Evolutionary conservation across 1,140 invertebrate species (phyloP).

Genomic region (Eulimnadia texana): DNA sequence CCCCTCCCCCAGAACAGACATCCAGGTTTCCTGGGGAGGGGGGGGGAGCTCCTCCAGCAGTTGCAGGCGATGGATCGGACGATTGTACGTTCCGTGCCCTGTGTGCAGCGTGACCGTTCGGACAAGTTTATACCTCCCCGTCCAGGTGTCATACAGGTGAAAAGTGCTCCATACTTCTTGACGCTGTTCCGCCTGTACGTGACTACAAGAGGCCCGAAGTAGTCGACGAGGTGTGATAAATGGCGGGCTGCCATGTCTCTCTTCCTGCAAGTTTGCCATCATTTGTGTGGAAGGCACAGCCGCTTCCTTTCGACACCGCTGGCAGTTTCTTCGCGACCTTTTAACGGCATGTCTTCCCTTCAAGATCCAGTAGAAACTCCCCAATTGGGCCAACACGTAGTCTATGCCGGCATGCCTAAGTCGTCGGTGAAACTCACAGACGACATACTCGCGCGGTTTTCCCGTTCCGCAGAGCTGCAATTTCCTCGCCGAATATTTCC

Average conservation of each 20-base stretch:
- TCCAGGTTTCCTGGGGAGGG: neutral
- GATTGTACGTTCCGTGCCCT: neutral
- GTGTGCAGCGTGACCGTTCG: slow-evolving; percentile 9
- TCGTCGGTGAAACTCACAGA: neutral
- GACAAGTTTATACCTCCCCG: slow-evolving; percentile 5
- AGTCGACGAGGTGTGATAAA: neutral
- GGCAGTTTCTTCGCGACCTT: neutral
- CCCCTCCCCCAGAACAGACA: neutral
- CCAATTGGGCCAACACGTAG: neutral
- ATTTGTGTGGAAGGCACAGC: neutral
- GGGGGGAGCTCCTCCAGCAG: neutral
- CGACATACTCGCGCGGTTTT: neutral
- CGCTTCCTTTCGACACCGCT: neutral
- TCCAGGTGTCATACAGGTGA: slow-evolving; percentile 9
- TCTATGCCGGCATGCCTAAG: neutral
- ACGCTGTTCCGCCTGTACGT: neutral
- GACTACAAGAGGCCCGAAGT: neutral
- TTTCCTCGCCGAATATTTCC: too few species aligned
- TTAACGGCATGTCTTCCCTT: neutral
- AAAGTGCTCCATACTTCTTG: neutral
- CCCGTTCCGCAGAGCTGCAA: too few species aligned
- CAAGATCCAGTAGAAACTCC: neutral
- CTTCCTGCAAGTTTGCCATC: neutral
- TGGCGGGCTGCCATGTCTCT: neutral
- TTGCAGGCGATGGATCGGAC: slow-evolving; percentile 11